Evolutionary conservation across 37 sponge, comb jelly and placozoan species (phyloP), one percentile per base, ranked within the genome.

Genomic region (Agelas oroides): DNA sequence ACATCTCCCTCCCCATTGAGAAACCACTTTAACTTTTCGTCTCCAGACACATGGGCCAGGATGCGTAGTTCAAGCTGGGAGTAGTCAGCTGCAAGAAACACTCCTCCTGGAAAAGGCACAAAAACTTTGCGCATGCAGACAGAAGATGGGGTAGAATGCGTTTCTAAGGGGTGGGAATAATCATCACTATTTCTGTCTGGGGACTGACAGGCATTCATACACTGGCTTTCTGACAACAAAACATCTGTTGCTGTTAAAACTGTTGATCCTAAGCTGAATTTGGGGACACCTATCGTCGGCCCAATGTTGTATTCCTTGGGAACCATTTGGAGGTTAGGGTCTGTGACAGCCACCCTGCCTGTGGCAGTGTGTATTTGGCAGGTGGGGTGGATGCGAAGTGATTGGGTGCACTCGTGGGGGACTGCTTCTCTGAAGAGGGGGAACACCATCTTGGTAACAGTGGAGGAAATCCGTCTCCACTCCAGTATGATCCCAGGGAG

Each of bases 61-160:
- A 99, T 87, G 59, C 99, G 72, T 53, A 99, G 76, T 80, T 99
- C 99, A 16, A 99, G 84, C 86, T 99, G 99, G 36, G 92, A 92
- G 65, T 95, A 99, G 68, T 99, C 99, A 2, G 99, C 99, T 21
- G 97, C 87, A 11, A 99, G 60, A 38, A 99, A 82, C 23, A 95
- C 87, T 16, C 72, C 62, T 0, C 87, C 92, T 11, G 89, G 66
- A 24, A 79, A 85, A 18, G 97, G 84, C 5, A 73, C 82, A 73
- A 97, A 97, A 34, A 91, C 83, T 86, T 81, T 84, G 52, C 99
- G 76, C 92, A 94, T 93, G 59, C 88, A 84, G 15, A 94, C 91
- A n/a, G 80, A 72, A 27, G 66, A 67, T 17, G 69, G 75, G 23
- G 34, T 31, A 20, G 27, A 2, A 46, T 55, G 23, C 8, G 32